Evolutionary conservation across 2,113 vertebrate genomes (phyloP), one percentile per base, ranked within the genome.

Genomic region (Plecotus auritus): DNA sequence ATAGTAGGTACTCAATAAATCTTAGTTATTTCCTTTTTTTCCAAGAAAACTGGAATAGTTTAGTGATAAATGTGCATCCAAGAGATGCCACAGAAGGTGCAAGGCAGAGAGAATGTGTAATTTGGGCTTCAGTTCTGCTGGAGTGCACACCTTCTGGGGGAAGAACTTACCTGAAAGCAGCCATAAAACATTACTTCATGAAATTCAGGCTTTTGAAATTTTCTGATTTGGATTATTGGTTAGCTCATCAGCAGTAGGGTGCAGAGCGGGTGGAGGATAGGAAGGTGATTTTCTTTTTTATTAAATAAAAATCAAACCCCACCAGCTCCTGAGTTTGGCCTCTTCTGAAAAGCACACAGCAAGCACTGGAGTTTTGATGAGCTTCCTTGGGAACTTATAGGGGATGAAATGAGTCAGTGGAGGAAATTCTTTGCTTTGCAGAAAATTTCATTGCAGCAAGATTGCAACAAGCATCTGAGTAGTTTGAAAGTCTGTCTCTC

Each of bases 261-360:
- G 37, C 9, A 70, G 90, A 97, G 54, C 14, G 80, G 85, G 40
- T 84, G n/a, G 51, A 77, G 4, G 42, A 51, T 4, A 40, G 18
- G 74, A 69, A 93, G 51, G 74, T 56, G 84, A 49, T 32, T 11
- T 80, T 90, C 76, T 94, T 77, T 76, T 67, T 94, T 32, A 32
- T 67, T n/a, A 73, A 73, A 95, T 91, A 90, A 96, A 96, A 93
- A 92, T 80, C 54, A 92, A 96, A 95, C 95, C 85, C 83, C 74
- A 23, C 77, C 22, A 66, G 45, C 28, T 54, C 59, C 22, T 28
- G 59, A 56, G 80, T 66, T 80, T 35, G 45, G 70, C 47, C 59
- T 69, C 26, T 78, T 95, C 95, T 80, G 80, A 81, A 96, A 95
- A 89, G 61, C n/a, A 73, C 22, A 37, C 12, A 32, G 37, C 56